Evolutionary conservation across 2,797 vertebrate species (phyloP), one percentile per base, ranked within the genome.

Genomic region (Petrocephalus schoutedeni): DNA sequence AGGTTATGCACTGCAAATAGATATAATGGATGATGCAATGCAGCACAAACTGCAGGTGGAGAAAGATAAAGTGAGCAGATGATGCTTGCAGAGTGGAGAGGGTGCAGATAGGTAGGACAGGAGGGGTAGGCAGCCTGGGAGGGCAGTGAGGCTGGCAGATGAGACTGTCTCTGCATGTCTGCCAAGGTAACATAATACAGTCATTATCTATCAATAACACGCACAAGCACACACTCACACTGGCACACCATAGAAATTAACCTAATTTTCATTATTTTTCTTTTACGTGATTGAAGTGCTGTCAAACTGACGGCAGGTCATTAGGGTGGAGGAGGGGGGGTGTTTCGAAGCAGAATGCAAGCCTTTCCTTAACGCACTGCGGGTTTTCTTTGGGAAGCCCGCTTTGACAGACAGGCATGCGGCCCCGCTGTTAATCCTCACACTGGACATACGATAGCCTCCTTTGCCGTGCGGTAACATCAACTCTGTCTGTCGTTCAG

Each of bases 161-260:
- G 67, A 71, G 28, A 16, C 14, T 57, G 21, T 84, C 45, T 84
- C 54, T 85, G 83, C 83, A 57, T 54, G 49, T 57, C 53, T 56
- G 83, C 83, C 53, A 23, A 57, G 10, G 83, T 28, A 57, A 54
- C 28, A 85, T 36, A 85, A 28, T 49, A 41, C 74, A 49, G 41
- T 49, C 45, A 80, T 56, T 57, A 49, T 59, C 96, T 97, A 96
- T 96, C 95, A 49, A 80, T 80, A 49, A 80, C 41, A 94, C 94
- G 94, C 92, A 92, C 91, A 93, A 94, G 96, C 96, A 95, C 90
- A 94, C 95, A 94, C 93, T 90, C 92, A 94, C 67, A 64, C 59
- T 64, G 7, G 3, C 59, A 41, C 67, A 49, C 16, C 89, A 92
- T 91, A 92, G 71, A 61, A 85, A 54, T 56, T n/a, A 12, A 85